Conservation (phyloP, 2,888 invertebrate genomes). For the Cheilosia variabilis region DNA sequence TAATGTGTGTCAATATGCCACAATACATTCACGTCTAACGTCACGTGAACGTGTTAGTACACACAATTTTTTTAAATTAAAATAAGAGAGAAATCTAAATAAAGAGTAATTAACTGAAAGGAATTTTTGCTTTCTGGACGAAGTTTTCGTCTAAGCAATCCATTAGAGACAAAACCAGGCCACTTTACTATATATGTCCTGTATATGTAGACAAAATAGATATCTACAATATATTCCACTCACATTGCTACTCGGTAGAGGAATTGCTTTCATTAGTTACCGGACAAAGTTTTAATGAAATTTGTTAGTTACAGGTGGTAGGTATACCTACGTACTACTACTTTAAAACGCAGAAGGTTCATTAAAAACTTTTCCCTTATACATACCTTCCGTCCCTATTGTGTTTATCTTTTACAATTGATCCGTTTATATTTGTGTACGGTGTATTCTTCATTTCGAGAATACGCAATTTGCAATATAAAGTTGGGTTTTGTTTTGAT, state of each 20-base stretch:
- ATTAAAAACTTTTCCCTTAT: slow-evolving; percentile 46
- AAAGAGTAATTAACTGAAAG: too few species aligned
- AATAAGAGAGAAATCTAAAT: too few species aligned
- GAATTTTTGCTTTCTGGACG: too few species aligned
- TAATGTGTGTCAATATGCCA: too few species aligned
- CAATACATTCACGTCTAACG: too few species aligned
- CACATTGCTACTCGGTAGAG: background rate
- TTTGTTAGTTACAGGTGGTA: slow-evolving; percentile 48
- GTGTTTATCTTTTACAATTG: slow-evolving; percentile 42
- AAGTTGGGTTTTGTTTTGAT: background rate
- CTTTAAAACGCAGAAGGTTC: slow-evolving; percentile 29
- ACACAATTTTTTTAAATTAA: too few species aligned
- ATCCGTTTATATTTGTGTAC: background rate
- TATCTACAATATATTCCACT: background rate
- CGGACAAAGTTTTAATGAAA: slow-evolving; percentile 69
- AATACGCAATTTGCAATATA: too few species aligned
- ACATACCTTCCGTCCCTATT: slow-evolving; percentile 14
- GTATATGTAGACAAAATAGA: too few species aligned
- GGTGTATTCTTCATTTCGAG: background rate
- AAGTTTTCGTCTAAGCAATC: too few species aligned
- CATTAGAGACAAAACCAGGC: background rate
- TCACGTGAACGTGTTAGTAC: too few species aligned
- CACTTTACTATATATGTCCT: background rate
- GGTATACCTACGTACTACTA: background rate
- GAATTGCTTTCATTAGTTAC: slow-evolving; percentile 38